Evolutionary conservation across 1,140 invertebrate species (phyloP).

Genomic region (Saccostrea glomerata): DNA sequence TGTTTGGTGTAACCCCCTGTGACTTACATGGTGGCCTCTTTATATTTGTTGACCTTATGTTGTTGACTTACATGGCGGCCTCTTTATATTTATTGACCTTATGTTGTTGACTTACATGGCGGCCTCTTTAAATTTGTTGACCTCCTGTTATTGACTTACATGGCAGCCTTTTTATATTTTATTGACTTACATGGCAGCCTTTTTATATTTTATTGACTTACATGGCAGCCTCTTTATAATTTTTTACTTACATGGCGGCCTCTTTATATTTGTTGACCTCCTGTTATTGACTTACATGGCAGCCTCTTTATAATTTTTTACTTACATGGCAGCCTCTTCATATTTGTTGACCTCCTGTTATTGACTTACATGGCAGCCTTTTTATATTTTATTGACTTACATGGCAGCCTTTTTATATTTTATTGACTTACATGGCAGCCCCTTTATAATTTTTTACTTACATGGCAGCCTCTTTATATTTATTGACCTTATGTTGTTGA

Average conservation of each 20-base stretch:
- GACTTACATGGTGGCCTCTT: slow-evolving; percentile 76
- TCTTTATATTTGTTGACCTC: slow-evolving; percentile 69
- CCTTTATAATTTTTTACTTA: too few relatives aligned
- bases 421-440: too few relatives aligned
- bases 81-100: slow-evolving; percentile 69
- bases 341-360: slow-evolving; percentile 75
- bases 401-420: too few relatives aligned
- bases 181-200: too few relatives aligned
- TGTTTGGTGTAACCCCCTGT: not conserved
- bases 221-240: slow-evolving; percentile 77
- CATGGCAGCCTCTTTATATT: too few relatives aligned
- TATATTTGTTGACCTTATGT: slow-evolving; percentile 59
- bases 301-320: slow-evolving; percentile 71
- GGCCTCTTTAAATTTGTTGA: slow-evolving; percentile 75
- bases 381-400: not conserved
- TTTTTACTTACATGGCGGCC: slow-evolving; percentile 75
- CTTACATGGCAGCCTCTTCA: slow-evolving; percentile 77
- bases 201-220: slow-evolving; percentile 58
- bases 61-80: slow-evolving; percentile 75
- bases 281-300: slow-evolving; percentile 73
- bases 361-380: slow-evolving; percentile 76
- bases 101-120: slow-evolving; percentile 73
- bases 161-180: slow-evolving; percentile 74
- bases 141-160: slow-evolving; percentile 75
- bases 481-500: too few relatives aligned